Evolutionary conservation across 2,888 invertebrate genomes (phyloP).

Genomic region (Phania funesta): DNA sequence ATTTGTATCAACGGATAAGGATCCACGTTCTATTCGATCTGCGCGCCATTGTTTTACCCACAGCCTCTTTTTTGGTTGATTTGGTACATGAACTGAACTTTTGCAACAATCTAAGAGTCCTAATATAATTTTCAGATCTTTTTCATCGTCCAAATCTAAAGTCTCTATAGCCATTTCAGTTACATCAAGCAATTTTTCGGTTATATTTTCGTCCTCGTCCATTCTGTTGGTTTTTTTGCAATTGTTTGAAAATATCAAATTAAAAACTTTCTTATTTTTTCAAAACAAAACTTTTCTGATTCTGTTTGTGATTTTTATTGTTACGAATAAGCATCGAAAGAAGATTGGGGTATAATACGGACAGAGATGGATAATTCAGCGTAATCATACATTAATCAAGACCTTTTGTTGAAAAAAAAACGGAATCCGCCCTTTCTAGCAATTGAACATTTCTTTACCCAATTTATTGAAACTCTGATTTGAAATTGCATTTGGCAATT

Average conservation of each 20-base stretch:
- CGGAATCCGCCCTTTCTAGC: too few species aligned
- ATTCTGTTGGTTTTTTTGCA: not conserved
- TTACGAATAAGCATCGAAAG: not conserved
- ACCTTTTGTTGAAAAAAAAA: too few species aligned
- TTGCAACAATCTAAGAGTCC: not conserved
- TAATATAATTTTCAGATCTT: not conserved
- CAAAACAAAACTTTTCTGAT: too few species aligned
- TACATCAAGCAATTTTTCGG: not conserved
- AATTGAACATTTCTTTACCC: too few species aligned
- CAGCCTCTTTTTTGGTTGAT: not conserved
- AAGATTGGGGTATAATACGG: too few species aligned
- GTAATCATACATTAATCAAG: too few species aligned
- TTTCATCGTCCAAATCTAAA: not conserved
- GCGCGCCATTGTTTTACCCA: not conserved
- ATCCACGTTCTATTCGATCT: too few species aligned
- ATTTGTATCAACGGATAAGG: not conserved
- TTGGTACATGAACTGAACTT: not conserved
- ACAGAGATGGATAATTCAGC: too few species aligned
- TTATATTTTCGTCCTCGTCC: not conserved
- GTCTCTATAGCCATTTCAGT: not conserved
- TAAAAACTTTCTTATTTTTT: not conserved
- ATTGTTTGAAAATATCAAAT: too few species aligned
- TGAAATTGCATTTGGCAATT: too few species aligned
- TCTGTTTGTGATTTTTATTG: not conserved
- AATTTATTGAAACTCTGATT: too few species aligned